Percentiles rank a stretch among this genome's conserved stretches.
These are phyloP conservation scores for Neocrepidodera transversa DNA, from an alignment of 2,888 invertebrate genomes.

Conservation along the genomic window DNA sequence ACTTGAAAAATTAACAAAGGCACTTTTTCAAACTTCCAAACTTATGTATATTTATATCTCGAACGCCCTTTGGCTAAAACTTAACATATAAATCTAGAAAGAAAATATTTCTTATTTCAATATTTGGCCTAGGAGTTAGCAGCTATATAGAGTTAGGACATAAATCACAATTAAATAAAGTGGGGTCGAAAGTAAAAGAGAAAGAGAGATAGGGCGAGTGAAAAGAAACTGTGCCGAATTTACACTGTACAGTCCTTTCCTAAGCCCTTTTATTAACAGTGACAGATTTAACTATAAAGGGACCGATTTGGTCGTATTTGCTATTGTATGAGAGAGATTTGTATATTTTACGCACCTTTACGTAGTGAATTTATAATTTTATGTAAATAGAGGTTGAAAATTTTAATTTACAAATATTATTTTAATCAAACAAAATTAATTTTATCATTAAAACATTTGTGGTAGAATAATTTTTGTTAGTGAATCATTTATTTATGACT, in stretches of 20 bases:
- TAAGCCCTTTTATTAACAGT: slow-evolving; percentile 44
- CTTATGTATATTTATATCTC: slow-evolving; percentile 25
- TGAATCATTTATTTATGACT: too few relatives aligned
- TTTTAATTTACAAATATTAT: neutral
- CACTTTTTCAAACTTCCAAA: slow-evolving; percentile 18
- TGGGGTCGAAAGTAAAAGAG: slow-evolving; percentile 34
- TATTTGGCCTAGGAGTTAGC: slow-evolving; percentile 41
- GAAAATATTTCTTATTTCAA: slow-evolving; percentile 41
- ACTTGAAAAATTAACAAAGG: slow-evolving; percentile 20
- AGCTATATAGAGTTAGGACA: slow-evolving; percentile 38
- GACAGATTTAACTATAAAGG: slow-evolving; percentile 45
- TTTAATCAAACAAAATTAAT: neutral
- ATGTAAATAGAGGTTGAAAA: slow-evolving; percentile 12
- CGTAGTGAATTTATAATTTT: slow-evolving; percentile 1
- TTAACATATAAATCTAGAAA: slow-evolving; percentile 37
- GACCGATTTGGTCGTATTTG: slow-evolving; percentile 45
- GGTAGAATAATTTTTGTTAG: too few relatives aligned
- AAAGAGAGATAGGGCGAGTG: slow-evolving; percentile 15
- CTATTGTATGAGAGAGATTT: slow-evolving; percentile 35
- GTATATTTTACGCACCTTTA: slow-evolving; percentile 19
- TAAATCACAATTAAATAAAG: slow-evolving; percentile 51
- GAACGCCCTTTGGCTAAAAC: slow-evolving; percentile 24
- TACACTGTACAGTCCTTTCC: slow-evolving; percentile 47
- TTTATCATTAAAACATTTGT: too few relatives aligned
- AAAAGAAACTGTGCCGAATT: slow-evolving; percentile 46